These are phyloP conservation scores for Sebastolobus altivelis DNA, from an alignment of 2,797 vertebrate genomes.

Conservation along the genomic window DNA sequence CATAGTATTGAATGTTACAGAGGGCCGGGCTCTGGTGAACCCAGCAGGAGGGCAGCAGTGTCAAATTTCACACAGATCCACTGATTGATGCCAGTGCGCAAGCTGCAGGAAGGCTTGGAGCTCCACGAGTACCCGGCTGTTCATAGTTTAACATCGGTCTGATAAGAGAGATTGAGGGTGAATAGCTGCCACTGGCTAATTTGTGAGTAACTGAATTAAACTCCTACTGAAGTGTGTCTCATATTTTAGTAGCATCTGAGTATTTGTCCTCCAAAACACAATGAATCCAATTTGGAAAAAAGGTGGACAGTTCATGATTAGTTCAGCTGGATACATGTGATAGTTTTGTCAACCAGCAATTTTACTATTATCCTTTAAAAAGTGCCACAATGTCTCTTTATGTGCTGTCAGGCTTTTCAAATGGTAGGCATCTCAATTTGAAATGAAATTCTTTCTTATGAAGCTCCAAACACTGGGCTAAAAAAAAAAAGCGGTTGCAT, in stretches of 20 bases:
- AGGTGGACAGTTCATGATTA: background rate
- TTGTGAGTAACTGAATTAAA: conserved; percentile 27
- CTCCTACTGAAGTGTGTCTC: background rate
- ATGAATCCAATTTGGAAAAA: conserved; percentile 1
- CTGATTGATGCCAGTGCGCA: conserved; percentile 57
- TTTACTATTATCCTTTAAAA: background rate
- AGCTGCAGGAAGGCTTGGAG: conserved; percentile 35
- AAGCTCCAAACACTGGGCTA: background rate
- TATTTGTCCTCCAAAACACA: background rate
- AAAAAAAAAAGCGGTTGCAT: background rate
- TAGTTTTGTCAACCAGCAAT: background rate
- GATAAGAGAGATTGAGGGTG: conserved; percentile 31
- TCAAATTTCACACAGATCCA: conserved; percentile 62
- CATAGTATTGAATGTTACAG: conserved; percentile 51
- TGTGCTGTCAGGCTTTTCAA: background rate
- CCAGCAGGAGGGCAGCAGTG: conserved; percentile 46
- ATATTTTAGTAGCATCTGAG: background rate
- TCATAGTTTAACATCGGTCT: conserved; percentile 42
- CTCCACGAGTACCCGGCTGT: conserved; percentile 34
- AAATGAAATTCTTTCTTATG: background rate
- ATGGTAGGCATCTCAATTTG: background rate
- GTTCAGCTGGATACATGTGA: background rate
- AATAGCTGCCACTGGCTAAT: conserved; percentile 27
- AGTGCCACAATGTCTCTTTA: background rate
- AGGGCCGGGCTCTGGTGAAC: conserved; percentile 43